Conservation (phyloP, 1,140 invertebrate species). For the Ostrea denselamellosa region DNA sequence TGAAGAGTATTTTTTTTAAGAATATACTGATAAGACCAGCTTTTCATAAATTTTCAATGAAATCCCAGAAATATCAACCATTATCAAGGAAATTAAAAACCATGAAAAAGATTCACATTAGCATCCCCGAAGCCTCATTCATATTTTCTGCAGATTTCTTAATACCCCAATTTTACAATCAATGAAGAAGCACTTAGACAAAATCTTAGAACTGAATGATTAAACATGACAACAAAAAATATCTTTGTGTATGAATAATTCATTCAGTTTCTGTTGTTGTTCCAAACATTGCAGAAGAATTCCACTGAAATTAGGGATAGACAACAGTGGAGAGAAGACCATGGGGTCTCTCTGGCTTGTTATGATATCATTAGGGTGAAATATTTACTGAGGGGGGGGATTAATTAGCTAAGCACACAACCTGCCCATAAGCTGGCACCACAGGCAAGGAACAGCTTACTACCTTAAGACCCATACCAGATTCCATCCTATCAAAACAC, state of each 20-base stretch:
- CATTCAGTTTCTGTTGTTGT: background rate
- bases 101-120: background rate
- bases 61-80: background rate
- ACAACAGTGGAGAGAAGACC: background rate
- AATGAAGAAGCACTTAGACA: background rate
- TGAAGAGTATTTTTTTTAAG: background rate
- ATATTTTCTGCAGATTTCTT: background rate
- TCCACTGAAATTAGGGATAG: background rate
- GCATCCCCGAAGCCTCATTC: background rate
- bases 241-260: background rate
- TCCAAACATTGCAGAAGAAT: background rate
- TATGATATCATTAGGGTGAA: conserved; percentile 34
- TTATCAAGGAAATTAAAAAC: background rate
- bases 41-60: conserved; percentile 24
- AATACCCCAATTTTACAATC: background rate
- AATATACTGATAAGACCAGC: background rate
- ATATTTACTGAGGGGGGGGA: conserved; percentile 7
- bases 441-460: background rate
- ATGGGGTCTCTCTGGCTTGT: background rate
- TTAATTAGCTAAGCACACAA: conserved; percentile 12
- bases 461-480: background rate
- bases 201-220: background rate
- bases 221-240: background rate
- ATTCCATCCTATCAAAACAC: too few relatives aligned
- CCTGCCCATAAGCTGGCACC: background rate